Evolutionary conservation across 2,888 invertebrate species (phyloP), one percentile per base, ranked within the genome.

Genomic region (Caenorhabditis japonica): DNA sequence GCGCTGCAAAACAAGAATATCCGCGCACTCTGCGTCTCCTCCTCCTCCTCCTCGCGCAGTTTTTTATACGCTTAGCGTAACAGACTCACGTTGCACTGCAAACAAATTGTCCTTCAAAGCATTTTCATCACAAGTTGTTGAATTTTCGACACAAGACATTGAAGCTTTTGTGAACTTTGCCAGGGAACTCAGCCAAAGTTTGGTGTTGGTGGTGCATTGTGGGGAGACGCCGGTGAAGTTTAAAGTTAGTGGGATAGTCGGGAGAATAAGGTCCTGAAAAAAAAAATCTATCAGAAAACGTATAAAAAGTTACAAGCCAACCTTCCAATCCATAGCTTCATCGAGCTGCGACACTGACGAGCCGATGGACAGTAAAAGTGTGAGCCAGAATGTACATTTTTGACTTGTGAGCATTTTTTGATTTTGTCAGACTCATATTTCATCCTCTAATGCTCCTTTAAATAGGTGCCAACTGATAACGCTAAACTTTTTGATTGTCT

Each of bases 311-410:
- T n/a, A 15, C 36, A 33, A 17, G 30, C 38, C 17, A 21, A 53
- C 53, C 53, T 62, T 44, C 62, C 62, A 62, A 30, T 53, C 46
- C n/a, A n/a, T n/a, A n/a, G n/a, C n/a, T n/a, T n/a, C n/a, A n/a
- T n/a, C n/a, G n/a, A n/a, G n/a, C n/a, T n/a, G n/a, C n/a, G n/a
- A n/a, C n/a, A n/a, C n/a, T n/a, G n/a, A n/a, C n/a, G n/a, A n/a
- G n/a, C n/a, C n/a, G n/a, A n/a, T n/a, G n/a, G n/a, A n/a, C n/a
- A n/a, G n/a, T n/a, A n/a, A n/a, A n/a, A n/a, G n/a, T n/a, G n/a
- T n/a, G n/a, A n/a, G n/a, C n/a, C n/a, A n/a, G n/a, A n/a, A n/a
- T n/a, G n/a, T n/a, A n/a, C n/a, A n/a, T n/a, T n/a, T n/a, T n/a
- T n/a, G n/a, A n/a, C n/a, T n/a, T n/a, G n/a, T n/a, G n/a, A n/a